A percentile compares a stretch with the other conserved stretches of the same genome.
Evolutionary conservation across 2,888 invertebrate genomes (phyloP).

Genomic region (Aradus depressus): DNA sequence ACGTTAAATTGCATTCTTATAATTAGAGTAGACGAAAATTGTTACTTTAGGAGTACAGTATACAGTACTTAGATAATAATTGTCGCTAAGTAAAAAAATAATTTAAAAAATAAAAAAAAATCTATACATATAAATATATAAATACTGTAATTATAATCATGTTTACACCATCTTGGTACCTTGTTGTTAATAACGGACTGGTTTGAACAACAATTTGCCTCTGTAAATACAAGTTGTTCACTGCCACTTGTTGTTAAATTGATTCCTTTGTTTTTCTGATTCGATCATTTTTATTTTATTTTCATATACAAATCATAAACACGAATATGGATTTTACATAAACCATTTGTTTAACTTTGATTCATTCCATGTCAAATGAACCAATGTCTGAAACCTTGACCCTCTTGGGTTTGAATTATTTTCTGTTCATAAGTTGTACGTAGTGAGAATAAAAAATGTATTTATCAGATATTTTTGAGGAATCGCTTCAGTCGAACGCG

Average conservation of each 20-base stretch:
- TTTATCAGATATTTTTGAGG: too few relatives aligned
- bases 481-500: too few relatives aligned
- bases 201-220: slow-evolving; percentile 25
- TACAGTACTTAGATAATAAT: slow-evolving; percentile 26
- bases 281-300: too few relatives aligned
- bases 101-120: slow-evolving; percentile 18
- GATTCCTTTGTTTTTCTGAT: too few relatives aligned
- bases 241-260: slow-evolving; percentile 28
- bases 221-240: slow-evolving; percentile 27
- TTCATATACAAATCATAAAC: too few relatives aligned
- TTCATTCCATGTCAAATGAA: too few relatives aligned
- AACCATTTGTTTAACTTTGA: too few relatives aligned
- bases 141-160: slow-evolving; percentile 16
- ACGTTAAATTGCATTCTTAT: slow-evolving; percentile 25
- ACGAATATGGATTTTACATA: too few relatives aligned
- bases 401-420: too few relatives aligned
- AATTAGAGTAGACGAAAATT: slow-evolving; percentile 21
- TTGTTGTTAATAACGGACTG: slow-evolving; percentile 22
- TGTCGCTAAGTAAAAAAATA: slow-evolving; percentile 25
- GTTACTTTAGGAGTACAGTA: slow-evolving; percentile 23
- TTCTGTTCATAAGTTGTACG: too few relatives aligned
- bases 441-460: too few relatives aligned
- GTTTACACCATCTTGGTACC: slow-evolving; percentile 20
- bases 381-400: too few relatives aligned
- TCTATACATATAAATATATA: slow-evolving; percentile 15